These are phyloP conservation scores for Bos indicus DNA, from an alignment of 2,113 vertebrate genomes.

Conservation along the genomic window DNA sequence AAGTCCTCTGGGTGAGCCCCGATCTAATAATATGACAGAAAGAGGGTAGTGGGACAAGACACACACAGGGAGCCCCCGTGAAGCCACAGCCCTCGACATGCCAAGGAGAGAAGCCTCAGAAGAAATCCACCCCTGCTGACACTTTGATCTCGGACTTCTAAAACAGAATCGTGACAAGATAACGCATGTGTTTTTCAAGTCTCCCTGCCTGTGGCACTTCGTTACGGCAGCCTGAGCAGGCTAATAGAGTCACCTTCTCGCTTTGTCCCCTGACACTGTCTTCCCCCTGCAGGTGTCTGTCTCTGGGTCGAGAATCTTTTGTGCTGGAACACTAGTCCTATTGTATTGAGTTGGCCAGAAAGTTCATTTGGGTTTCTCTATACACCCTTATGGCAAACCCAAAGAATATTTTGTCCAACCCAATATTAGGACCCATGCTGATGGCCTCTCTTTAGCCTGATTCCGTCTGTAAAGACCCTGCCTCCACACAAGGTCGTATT, in stretches of 20 bases:
- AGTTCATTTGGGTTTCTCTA: background rate
- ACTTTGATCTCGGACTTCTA: background rate
- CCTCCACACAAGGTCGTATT: background rate
- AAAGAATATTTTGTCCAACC: background rate
- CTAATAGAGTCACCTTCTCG: accelerated
- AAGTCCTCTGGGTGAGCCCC: no score
- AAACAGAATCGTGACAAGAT: background rate
- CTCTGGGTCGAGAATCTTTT: background rate
- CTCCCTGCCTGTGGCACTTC: background rate
- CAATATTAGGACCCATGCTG: background rate
- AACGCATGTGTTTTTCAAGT: background rate
- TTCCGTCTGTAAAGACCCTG: background rate
- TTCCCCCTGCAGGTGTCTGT: background rate
- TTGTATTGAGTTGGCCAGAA: background rate
- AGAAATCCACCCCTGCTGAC: background rate
- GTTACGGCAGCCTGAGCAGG: accelerated
- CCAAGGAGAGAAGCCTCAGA: background rate
- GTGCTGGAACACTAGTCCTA: no score
- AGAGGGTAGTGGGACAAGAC: background rate
- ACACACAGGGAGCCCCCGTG: background rate
- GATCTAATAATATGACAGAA: background rate
- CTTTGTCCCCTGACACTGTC: accelerated
- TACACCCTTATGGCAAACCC: background rate
- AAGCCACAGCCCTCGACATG: background rate
- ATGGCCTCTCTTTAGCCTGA: background rate